These are phyloP conservation scores for Diorhabda carinulata DNA, from an alignment of 1,140 invertebrate species.

Conservation along the genomic window DNA sequence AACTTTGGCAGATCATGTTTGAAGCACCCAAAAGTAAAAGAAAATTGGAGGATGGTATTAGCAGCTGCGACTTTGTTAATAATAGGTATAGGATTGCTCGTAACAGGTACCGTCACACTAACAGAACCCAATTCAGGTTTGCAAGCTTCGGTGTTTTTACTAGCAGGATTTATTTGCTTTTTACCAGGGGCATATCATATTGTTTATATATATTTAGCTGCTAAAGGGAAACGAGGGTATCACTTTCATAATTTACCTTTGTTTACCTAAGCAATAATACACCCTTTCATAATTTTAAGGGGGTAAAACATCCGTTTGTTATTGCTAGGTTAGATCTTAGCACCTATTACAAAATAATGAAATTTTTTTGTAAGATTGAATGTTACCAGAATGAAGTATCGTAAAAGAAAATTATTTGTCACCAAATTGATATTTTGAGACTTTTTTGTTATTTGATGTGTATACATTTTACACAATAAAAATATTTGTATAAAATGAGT, in stretches of 20 bases:
- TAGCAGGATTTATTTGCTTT: slow-evolving; percentile 77
- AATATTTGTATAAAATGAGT: no score
- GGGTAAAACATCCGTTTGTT: no score
- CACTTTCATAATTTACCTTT: slow-evolving; percentile 79
- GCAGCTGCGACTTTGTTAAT: slow-evolving; percentile 71
- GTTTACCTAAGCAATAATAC: slow-evolving; percentile 58
- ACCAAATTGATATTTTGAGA: no score
- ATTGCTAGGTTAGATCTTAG: no score
- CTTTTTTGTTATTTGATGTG: no score
- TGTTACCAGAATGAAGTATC: no score
- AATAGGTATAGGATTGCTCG: slow-evolving; percentile 70
- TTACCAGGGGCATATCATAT: slow-evolving; percentile 78
- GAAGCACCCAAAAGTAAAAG: slow-evolving; percentile 75
- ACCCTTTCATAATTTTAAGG: no score
- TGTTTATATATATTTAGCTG: slow-evolving; percentile 77
- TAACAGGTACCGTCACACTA: slow-evolving; percentile 69
- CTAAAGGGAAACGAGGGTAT: slow-evolving; percentile 74
- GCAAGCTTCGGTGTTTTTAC: slow-evolving; percentile 74
- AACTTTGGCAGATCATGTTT: slow-evolving; percentile 65
- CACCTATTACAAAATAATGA: no score
- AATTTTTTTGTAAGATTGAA: no score
- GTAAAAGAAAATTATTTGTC: no score
- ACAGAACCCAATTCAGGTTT: slow-evolving; percentile 65
- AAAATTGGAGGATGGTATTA: slow-evolving; percentile 81
- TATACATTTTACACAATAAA: no score